These are phyloP conservation scores for Caradrina kadenii DNA, from an alignment of 2,888 invertebrate genomes.

Conservation along the genomic window DNA sequence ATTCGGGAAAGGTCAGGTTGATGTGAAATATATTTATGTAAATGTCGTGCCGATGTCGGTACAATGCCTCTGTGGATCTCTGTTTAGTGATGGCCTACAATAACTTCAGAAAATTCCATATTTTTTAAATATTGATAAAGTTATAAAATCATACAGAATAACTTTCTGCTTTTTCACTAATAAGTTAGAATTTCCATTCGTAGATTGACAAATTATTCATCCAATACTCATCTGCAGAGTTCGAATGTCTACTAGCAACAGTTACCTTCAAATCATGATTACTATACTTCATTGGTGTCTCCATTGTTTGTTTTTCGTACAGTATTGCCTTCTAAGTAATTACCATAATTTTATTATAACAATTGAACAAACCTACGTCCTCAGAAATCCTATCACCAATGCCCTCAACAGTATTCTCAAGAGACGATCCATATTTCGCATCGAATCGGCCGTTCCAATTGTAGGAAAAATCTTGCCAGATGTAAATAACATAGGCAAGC, in stretches of 20 bases:
- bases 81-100: conserved; percentile 47
- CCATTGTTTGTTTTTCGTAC: not conserved
- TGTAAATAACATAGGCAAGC: conserved; percentile 73
- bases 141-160: not conserved
- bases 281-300: not conserved
- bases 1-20: conserved; percentile 79
- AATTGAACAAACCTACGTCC: conserved; percentile 21
- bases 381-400: conserved; percentile 65
- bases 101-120: conserved; percentile 1
- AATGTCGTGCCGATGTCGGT: conserved; percentile 67
- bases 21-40: conserved; percentile 77
- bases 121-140: not conserved
- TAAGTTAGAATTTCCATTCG: not conserved
- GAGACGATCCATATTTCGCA: conserved; percentile 86
- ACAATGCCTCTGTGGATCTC: conserved; percentile 53
- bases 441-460: conserved; percentile 82
- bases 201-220: not conserved
- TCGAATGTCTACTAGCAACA: no score
- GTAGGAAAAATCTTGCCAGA: conserved; percentile 82
- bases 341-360: not conserved
- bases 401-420: conserved; percentile 76
- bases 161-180: no score
- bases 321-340: not conserved
- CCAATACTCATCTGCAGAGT: not conserved
- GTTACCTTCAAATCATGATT: not conserved